Conservation (phyloP, 2,113 vertebrate genomes). For the Pitta sordida region DNA sequence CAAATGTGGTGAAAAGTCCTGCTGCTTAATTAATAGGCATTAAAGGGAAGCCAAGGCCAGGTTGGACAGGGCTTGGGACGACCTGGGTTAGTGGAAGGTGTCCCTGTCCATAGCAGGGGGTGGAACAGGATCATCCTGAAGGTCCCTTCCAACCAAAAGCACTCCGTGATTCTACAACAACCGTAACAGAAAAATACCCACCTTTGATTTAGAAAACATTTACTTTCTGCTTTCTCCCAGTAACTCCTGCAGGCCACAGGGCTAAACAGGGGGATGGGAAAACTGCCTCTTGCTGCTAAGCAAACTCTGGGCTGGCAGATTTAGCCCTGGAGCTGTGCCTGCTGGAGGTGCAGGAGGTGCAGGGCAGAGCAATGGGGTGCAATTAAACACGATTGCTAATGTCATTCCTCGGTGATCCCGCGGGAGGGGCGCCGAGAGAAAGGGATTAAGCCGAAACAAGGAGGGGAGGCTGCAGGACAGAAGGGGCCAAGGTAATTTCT, state of each 20-base stretch:
- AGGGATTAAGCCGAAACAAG: conserved; percentile 46
- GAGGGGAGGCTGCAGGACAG: conserved; percentile 24
- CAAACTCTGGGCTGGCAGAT: neutral
- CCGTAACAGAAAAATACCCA: neutral
- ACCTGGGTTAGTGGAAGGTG: neutral
- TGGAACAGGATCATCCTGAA: neutral
- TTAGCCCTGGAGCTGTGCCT: neutral
- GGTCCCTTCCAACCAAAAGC: neutral
- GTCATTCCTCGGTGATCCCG: neutral
- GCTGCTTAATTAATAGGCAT: neutral
- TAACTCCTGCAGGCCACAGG: neutral
- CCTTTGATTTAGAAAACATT: neutral
- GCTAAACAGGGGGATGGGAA: neutral
- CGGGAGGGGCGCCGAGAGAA: neutral
- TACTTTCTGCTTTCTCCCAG: neutral
- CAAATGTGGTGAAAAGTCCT: neutral
- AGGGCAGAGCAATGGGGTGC: neutral
- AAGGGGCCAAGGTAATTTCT: conserved; percentile 55
- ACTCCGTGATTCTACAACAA: neutral
- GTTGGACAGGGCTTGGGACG: neutral
- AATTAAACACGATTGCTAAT: neutral
- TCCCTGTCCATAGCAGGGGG: neutral
- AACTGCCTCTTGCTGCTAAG: neutral
- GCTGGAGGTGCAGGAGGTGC: neutral
- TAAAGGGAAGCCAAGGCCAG: neutral